A percentile compares a stretch with the other conserved stretches of the same genome.
These are phyloP conservation scores for Ahaetulla prasina DNA, from an alignment of 2,113 vertebrate genomes.

Conservation along the genomic window DNA sequence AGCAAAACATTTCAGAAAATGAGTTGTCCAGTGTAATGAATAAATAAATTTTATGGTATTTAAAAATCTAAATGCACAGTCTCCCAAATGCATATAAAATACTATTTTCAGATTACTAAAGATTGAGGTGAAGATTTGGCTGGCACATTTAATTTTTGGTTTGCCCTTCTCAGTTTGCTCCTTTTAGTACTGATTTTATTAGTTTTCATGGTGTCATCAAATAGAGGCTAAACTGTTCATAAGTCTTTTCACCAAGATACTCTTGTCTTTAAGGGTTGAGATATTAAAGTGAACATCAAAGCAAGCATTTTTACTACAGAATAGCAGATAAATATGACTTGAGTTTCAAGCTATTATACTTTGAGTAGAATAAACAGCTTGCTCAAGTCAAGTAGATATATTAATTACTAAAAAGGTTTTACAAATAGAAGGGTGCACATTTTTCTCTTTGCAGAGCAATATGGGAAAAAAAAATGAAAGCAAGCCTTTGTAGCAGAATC, in stretches of 20 bases:
- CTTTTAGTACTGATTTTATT: not conserved
- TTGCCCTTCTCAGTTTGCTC: not conserved
- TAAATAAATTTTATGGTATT: not conserved
- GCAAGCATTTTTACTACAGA: not conserved
- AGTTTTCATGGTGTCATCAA: not conserved
- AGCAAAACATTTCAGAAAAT: not conserved
- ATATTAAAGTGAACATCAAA: not conserved
- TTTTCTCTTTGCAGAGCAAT: not conserved
- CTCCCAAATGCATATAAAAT: not conserved
- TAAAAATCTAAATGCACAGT: not conserved
- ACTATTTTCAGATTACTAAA: not conserved
- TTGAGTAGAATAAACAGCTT: not conserved
- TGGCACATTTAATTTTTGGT: not conserved
- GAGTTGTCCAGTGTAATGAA: not conserved
- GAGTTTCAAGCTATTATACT: not conserved
- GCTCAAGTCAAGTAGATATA: not conserved
- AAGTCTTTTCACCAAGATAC: not conserved
- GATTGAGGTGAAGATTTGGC: not conserved
- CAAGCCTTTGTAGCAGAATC: not conserved
- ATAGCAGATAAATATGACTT: not conserved
- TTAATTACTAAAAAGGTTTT: not conserved
- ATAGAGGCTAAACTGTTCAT: not conserved
- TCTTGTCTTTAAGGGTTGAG: not conserved
- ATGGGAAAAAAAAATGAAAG: not conserved
- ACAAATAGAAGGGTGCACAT: not conserved